These are phyloP conservation scores for Echinarachnius parma DNA, from an alignment of 53 echinoderm and acorn worm genomes.

Conservation along the genomic window DNA sequence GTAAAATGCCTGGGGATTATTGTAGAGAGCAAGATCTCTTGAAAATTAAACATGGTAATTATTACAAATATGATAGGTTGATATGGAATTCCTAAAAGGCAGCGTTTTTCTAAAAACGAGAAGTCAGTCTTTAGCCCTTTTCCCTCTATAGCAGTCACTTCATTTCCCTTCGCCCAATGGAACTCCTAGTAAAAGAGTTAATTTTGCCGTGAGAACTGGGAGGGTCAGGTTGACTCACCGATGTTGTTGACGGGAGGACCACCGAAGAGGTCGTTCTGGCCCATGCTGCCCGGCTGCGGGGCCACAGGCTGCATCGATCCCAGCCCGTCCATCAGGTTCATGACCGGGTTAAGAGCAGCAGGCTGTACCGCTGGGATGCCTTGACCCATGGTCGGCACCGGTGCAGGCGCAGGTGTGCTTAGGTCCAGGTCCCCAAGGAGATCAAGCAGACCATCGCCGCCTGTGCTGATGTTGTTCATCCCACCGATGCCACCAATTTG, in stretches of 20 bases:
- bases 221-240: constrained; percentile 17
- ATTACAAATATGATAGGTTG: too few relatives aligned
- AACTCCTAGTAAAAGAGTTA: too few relatives aligned
- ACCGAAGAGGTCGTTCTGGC: constrained; percentile 56
- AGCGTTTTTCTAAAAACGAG: constrained; percentile 75
- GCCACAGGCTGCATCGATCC: constrained; percentile 68
- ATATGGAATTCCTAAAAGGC: constrained; percentile 58
- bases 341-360: constrained; percentile 49
- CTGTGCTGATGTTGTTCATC: constrained; percentile 8
- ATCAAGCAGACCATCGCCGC: constrained; percentile 74
- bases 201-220: neutral
- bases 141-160: constrained; percentile 71
- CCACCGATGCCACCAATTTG: neutral
- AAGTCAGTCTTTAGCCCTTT: constrained; percentile 80
- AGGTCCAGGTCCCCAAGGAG: constrained; percentile 79
- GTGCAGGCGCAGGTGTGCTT: constrained; percentile 48
- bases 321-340: constrained; percentile 87
- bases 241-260: constrained; percentile 73
- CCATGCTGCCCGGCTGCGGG: constrained; percentile 25
- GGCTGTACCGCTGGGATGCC: constrained; percentile 54
- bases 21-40: too few relatives aligned
- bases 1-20: too few relatives aligned
- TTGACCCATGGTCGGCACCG: neutral
- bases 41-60: too few relatives aligned
- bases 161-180: too few relatives aligned